A percentile compares a stretch with the other conserved stretches of the same genome.
Evolutionary conservation across 2,113 vertebrate genomes (phyloP).

Genomic region (Gasterosteus nipponicus): DNA sequence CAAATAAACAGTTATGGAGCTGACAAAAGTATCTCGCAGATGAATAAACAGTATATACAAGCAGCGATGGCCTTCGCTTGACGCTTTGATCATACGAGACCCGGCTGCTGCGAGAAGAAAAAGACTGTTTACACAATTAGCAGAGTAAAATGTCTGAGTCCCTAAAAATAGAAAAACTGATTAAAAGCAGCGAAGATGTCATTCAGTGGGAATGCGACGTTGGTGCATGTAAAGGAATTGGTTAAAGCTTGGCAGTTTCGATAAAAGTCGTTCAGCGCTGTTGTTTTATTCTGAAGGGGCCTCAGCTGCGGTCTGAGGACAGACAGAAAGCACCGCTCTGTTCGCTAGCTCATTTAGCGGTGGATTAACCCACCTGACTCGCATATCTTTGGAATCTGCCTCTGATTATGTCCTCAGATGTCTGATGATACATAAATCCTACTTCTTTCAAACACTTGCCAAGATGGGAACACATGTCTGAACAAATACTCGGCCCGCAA

Average conservation of each 20-base stretch:
- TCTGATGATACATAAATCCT: slow-evolving; percentile 28
- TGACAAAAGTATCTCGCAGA: slow-evolving; percentile 76
- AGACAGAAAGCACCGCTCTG: not conserved
- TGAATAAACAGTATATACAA: slow-evolving; percentile 79
- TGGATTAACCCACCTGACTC: slow-evolving; percentile 39
- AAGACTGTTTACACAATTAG: slow-evolving; percentile 66
- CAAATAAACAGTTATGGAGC: slow-evolving; percentile 79
- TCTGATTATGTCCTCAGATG: slow-evolving; percentile 33
- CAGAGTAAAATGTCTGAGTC: slow-evolving; percentile 55
- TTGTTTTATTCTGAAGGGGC: not conserved
- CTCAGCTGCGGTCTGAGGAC: not conserved
- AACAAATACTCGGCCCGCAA: slow-evolving; percentile 32
- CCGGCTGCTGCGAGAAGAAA: slow-evolving; percentile 58
- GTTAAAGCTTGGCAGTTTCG: slow-evolving; percentile 42
- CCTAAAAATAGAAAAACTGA: slow-evolving; percentile 64
- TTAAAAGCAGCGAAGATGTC: slow-evolving; percentile 57
- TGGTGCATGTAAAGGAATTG: slow-evolving; percentile 40
- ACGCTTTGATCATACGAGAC: slow-evolving; percentile 68
- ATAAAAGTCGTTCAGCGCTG: slow-evolving; percentile 68
- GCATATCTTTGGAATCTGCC: slow-evolving; percentile 36
- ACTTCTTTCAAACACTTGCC: slow-evolving; percentile 26
- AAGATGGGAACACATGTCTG: slow-evolving; percentile 28
- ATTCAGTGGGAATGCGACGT: slow-evolving; percentile 55
- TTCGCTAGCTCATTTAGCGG: slow-evolving; percentile 19
- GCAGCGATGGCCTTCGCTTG: slow-evolving; percentile 53